phyloP scores from a whole-genome alignment of 2,888 invertebrate genomes.

The Cataglyphis cursor region DNA sequence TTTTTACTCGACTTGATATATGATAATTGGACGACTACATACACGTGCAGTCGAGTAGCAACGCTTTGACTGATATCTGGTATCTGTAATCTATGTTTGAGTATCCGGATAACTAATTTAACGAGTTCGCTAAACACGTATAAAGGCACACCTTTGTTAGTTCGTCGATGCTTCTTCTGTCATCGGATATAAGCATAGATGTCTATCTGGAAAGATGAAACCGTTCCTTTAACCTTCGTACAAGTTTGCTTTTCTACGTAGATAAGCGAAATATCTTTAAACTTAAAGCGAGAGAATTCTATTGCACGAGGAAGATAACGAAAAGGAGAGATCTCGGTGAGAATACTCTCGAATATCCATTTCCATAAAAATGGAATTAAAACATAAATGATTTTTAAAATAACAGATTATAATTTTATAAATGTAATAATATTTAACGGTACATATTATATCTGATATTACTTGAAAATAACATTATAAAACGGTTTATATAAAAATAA shows the following conservation, averaged over 20 bases:
- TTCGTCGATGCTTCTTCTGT: constrained; percentile 16
- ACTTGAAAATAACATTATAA: not conserved
- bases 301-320: constrained; percentile 11
- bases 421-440: constrained; percentile 10
- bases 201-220: constrained; percentile 33
- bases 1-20: constrained; percentile 11
- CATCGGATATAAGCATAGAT: not conserved
- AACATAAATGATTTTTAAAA: not conserved
- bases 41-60: not conserved
- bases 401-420: constrained; percentile 19
- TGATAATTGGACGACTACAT: constrained; percentile 1
- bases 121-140: not conserved
- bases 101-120: constrained; percentile 26
- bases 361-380: not conserved
- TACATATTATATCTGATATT: not conserved
- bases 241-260: constrained; percentile 14
- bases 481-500: not conserved
- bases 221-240: constrained; percentile 23
- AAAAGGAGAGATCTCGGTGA: not conserved
- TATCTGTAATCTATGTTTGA: constrained; percentile 6
- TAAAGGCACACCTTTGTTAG: constrained; percentile 4
- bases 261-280: constrained; percentile 21
- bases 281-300: constrained; percentile 3
- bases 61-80: not conserved
- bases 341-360: not conserved